These are phyloP conservation scores for Epsilonema sp. DNA, from an alignment of 2,888 invertebrate species.

Conservation along the genomic window DNA sequence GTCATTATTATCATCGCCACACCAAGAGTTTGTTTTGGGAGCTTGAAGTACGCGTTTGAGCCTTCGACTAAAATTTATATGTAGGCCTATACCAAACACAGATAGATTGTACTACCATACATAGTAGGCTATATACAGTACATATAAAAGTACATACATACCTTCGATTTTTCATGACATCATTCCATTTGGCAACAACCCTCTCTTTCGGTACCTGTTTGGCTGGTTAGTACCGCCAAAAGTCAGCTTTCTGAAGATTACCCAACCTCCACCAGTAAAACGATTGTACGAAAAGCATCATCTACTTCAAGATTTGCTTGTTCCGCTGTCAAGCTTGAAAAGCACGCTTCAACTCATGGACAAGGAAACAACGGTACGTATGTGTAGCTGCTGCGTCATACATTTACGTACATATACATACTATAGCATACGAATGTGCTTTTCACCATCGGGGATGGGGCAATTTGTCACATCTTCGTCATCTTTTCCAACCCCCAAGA, in stretches of 20 bases:
- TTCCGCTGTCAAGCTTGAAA: slow-evolving; percentile 45
- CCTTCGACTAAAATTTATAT: not conserved
- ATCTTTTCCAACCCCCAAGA: no score
- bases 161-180: slow-evolving; percentile 49
- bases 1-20: slow-evolving; percentile 64
- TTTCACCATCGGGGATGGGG: no score
- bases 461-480: no score
- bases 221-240: slow-evolving; percentile 69
- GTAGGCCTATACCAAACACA: not conserved
- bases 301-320: slow-evolving; percentile 57
- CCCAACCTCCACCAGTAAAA: slow-evolving; percentile 44
- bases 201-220: slow-evolving; percentile 47
- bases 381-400: not conserved
- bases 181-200: slow-evolving; percentile 57
- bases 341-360: slow-evolving; percentile 46
- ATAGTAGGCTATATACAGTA: no score
- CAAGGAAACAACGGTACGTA: slow-evolving; percentile 42
- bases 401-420: no score
- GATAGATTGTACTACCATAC: no score
- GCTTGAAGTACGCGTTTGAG: slow-evolving; percentile 8
- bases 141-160: no score
- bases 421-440: no score
- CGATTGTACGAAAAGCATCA: slow-evolving; percentile 54
- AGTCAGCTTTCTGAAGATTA: slow-evolving; percentile 48
- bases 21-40: slow-evolving; percentile 42